A percentile compares a stretch with the other conserved stretches of the same genome.
Evolutionary conservation across 2,888 invertebrate genomes (phyloP).

Genomic region (Junonia oenone): DNA sequence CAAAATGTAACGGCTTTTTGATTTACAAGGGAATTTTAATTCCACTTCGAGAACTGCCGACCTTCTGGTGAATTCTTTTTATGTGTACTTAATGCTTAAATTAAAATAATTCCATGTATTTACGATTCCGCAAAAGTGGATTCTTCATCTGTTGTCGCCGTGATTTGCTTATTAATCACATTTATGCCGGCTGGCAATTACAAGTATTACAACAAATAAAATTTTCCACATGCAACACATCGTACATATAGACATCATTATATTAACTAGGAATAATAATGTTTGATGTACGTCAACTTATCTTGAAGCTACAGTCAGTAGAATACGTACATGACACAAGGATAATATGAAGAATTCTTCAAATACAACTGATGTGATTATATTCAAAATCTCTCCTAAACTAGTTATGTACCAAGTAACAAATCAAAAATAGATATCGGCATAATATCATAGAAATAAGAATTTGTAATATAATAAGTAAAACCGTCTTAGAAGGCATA

Average conservation of each 20-base stretch:
- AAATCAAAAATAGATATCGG: no score
- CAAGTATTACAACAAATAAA: constrained; percentile 21
- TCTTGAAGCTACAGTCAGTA: not conserved
- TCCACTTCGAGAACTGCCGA: constrained; percentile 4
- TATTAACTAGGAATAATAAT: not conserved
- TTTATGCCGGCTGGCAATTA: constrained; percentile 26
- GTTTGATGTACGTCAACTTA: not conserved
- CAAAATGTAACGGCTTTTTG: constrained; percentile 1
- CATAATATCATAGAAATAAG: no score
- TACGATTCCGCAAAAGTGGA: constrained; percentile 28
- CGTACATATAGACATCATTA: constrained; percentile 3
- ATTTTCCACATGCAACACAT: constrained; percentile 13
- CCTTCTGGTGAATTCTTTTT: constrained; percentile 15
- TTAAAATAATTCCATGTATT: constrained; percentile 25
- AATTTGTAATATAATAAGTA: not conserved
- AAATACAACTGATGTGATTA: not conserved
- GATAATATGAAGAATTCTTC: not conserved
- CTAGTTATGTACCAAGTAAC: no score
- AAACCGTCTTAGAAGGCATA: not conserved
- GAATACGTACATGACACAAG: not conserved
- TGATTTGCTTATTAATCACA: constrained; percentile 28
- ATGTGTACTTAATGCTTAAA: constrained; percentile 13
- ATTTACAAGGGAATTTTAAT: constrained; percentile 5
- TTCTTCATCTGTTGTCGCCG: constrained; percentile 25
- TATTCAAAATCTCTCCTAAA: no score